Base-by-base conservation (phyloP, 2,797 vertebrate species). In the Hippoglossus hippoglossus region DNA sequence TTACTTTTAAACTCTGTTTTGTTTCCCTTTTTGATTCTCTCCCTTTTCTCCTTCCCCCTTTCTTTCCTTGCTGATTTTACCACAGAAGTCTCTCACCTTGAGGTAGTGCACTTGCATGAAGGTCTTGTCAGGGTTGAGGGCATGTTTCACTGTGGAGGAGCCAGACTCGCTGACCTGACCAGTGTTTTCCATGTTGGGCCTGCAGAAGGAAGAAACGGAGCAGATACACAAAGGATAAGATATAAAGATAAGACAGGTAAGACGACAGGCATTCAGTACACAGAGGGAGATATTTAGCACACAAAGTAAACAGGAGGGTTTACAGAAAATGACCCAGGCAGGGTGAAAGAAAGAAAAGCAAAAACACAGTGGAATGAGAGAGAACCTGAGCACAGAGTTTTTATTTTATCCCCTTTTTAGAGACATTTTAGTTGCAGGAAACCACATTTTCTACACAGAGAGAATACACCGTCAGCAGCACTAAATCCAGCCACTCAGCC, bases 51-150 rank as follows among this genome's bases (percentile, higher is more conserved):
- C 28, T 31, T 28, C 28, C 28, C 60, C 41, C 31, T 71, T 68
- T 50, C 36, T 21, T 34, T 59, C 56, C 36, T 12, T 36, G 9
- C 44, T 34, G 34, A 21, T 46, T 67, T 59, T 58, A 49, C 5
- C 0, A 49, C 18, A 50, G 44, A 46, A 24, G 24, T 54, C 51
- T 71, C 91, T 93, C 84, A 98, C 98, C 96, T 99, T 99, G 84
- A 99, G 94, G 86, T 99, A 99, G 89, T 99, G 98, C 75, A 99
- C 95, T 79, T 99, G 98, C 97, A 99, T 96, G 92, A 99, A 99
- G 73, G 81, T 77, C 91, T 99, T 99, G 86, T 96, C 97, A 31
- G 97, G 96, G 87, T 96, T 99, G 82, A 99, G 96, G 65, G 96
- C 98, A 6, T 99, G 94, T 91, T 96, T 98, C 56, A 99, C 90